Evolutionary conservation across 2,113 vertebrate genomes (phyloP).

Genomic region (Glaucomys volans): DNA sequence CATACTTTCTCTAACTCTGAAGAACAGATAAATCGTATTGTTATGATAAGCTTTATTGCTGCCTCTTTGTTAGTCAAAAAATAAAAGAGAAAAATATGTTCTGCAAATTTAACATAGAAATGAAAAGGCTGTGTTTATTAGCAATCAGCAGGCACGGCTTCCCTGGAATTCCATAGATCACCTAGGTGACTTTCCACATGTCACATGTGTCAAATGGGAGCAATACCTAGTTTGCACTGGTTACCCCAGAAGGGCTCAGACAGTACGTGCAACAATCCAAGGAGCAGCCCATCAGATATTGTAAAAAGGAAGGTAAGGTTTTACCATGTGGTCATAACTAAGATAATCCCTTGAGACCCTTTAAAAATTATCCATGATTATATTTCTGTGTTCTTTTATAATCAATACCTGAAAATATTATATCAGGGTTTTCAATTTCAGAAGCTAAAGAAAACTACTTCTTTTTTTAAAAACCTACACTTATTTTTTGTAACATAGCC

Average conservation of each 20-base stretch:
- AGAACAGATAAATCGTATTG: neutral
- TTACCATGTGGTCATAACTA: neutral
- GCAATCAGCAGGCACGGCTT: neutral
- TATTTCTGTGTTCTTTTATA: neutral
- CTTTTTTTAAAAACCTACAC: neutral
- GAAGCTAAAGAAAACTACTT: neutral
- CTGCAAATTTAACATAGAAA: neutral
- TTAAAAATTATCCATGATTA: neutral
- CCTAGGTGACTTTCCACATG: too few relatives aligned
- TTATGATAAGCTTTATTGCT: neutral
- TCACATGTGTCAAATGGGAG: neutral
- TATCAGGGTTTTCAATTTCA: neutral
- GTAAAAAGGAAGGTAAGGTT: neutral
- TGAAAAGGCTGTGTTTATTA: neutral
- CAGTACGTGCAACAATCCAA: fast-evolving
- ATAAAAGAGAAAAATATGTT: neutral
- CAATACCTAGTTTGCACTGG: neutral
- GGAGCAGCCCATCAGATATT: neutral
- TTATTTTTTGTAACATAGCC: neutral
- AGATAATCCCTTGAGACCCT: too few relatives aligned
- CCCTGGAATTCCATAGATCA: neutral
- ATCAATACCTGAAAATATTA: neutral
- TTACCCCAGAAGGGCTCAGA: neutral
- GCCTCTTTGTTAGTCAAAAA: neutral
- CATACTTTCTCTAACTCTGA: neutral